Base-by-base conservation (phyloP, 2,888 invertebrate genomes). In the Spialia ferax region DNA sequence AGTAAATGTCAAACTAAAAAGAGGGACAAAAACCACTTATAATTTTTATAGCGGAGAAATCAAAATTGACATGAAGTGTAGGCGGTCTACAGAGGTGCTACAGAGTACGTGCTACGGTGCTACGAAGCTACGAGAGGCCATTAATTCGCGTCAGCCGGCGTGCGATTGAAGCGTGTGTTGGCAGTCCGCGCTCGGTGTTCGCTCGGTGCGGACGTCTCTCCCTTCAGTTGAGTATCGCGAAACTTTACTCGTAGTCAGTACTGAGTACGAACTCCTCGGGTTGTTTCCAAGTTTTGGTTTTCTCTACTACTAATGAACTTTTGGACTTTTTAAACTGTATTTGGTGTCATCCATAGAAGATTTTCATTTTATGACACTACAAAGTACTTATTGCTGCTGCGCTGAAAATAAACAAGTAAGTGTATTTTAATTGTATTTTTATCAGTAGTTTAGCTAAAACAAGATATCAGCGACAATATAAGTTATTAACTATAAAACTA, bases 41-140 rank as follows among this genome's bases (percentile, higher is more conserved):
- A 61, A 52, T n/a, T 50, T 26, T 26, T 26, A 61, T 42, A n/a
- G n/a, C 11, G 18, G 23, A n/a, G 29, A 64, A 64, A 56, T 56
- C 48, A 64, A 64, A 54, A 64, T 48, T 55, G 63, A 56, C 63
- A 35, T 42, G 20, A 10, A 32, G 32, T 48, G 63, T 56, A 64
- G 63, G 56, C 48, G 63, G 63, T 56, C 63, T 64, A 64, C 63
- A 48, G 20, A 56, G 32, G 63, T 56, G 48, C 63, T 64, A 64
- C 63, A 48, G 20, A 56, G 32, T 64, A 64, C 63, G 63, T 64
- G 48, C 63, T 56, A 56, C 63, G 63, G 15, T 5, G 56, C 63
- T 56, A 63, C 63, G 38, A 38, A 32, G 64, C 50, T 57, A 64
- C 64, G 64, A 48, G 48, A 11, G 56, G 56, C 64, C 48, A 64